These are phyloP conservation scores for Micrastur ruficollis DNA, from an alignment of 2,797 vertebrate species.

Conservation along the genomic window DNA sequence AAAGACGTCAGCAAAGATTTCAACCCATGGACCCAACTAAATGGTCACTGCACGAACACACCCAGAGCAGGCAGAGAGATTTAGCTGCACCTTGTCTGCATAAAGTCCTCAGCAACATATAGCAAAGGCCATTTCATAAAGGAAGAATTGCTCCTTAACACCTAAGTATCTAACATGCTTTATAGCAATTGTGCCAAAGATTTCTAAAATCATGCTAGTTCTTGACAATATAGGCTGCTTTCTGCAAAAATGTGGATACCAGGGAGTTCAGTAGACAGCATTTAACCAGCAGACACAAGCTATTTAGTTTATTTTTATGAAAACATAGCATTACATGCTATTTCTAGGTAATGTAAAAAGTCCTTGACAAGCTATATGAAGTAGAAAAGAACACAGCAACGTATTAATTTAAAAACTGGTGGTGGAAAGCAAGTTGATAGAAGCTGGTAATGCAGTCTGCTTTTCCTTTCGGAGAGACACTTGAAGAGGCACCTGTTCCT, in stretches of 20 bases:
- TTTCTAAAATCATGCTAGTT: not conserved
- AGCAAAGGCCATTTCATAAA: not conserved
- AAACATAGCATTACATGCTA: not conserved
- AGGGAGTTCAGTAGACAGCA: not conserved
- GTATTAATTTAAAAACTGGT: not conserved
- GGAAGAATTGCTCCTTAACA: not conserved
- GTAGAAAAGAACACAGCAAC: slow-evolving; percentile 1
- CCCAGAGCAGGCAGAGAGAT: not conserved
- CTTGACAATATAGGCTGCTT: not conserved
- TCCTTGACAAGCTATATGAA: slow-evolving; percentile 4
- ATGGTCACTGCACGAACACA: not conserved
- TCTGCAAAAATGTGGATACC: not conserved
- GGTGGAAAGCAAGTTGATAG: not conserved
- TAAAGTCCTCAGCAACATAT: not conserved
- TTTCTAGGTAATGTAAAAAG: not conserved
- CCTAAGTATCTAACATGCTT: not conserved
- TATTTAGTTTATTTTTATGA: slow-evolving; percentile 1
- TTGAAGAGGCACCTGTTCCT: not conserved
- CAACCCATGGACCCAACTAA: not conserved
- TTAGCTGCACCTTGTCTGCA: not conserved
- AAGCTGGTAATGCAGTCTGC: not conserved
- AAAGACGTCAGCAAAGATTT: not conserved
- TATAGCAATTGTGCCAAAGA: not conserved
- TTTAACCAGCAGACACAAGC: not conserved
- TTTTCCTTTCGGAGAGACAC: not conserved